phyloP scores from a whole-genome alignment of 2,113 vertebrate species.

The Ursus arctos region DNA sequence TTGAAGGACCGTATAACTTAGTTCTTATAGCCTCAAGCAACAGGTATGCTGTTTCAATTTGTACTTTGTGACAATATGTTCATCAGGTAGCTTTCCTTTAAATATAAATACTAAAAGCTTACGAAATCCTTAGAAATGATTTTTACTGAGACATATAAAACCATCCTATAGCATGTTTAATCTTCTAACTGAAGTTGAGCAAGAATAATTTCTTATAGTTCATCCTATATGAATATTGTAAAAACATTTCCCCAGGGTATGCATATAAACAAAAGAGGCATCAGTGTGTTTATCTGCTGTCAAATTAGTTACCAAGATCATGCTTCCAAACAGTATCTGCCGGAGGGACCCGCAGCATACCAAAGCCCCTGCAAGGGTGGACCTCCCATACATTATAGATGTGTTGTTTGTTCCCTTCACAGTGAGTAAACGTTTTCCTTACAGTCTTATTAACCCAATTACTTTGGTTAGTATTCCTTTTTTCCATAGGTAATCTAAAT shows the following conservation, averaged over 20 bases:
- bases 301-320: neutral
- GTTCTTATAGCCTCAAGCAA: neutral
- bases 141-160: conserved; percentile 14
- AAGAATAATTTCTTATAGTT: neutral
- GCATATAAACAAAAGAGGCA: neutral
- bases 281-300: neutral
- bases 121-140: neutral
- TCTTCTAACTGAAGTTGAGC: neutral
- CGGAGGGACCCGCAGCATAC: neutral
- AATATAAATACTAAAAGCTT: conserved; percentile 9
- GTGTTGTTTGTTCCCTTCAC: neutral
- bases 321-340: neutral
- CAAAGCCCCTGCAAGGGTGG: neutral
- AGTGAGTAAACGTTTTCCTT: neutral
- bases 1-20: neutral
- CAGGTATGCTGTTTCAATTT: neutral
- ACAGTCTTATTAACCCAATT: neutral
- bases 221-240: neutral
- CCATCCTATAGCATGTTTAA: neutral
- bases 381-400: neutral
- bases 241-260: neutral
- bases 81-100: conserved; percentile 9
- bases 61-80: neutral
- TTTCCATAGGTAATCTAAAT: neutral
- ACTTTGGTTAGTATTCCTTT: conserved; percentile 14